phyloP scores from a whole-genome alignment of 2,113 vertebrate genomes.

The Cepphus grylle region DNA sequence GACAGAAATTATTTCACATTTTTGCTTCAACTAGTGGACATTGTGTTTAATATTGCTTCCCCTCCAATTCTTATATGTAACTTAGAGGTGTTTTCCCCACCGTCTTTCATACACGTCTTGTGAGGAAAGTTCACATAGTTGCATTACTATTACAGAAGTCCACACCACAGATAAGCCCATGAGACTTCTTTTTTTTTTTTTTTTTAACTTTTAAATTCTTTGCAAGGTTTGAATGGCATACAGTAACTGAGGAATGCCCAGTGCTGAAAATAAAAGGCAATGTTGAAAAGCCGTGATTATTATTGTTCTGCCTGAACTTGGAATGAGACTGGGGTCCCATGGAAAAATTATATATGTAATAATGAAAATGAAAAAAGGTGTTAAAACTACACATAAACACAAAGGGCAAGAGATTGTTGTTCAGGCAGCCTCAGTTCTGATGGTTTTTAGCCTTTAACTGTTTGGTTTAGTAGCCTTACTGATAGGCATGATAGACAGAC shows the following conservation, averaged over 20 bases:
- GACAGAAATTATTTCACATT: not conserved
- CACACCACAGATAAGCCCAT: not conserved
- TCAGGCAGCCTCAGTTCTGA: not conserved
- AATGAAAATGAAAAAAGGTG: not conserved
- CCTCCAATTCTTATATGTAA: not conserved
- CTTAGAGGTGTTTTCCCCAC: not conserved
- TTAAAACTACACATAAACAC: not conserved
- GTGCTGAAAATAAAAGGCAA: not conserved
- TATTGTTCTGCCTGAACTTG: not conserved
- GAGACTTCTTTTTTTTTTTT: not conserved
- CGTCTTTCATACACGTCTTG: not conserved
- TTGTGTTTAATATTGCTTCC: not conserved
- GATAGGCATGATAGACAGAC: not conserved
- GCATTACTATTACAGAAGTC: not conserved
- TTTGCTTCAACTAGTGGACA: not conserved
- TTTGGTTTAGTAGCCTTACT: not conserved
- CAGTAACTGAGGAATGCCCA: not conserved
- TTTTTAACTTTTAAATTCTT: not conserved
- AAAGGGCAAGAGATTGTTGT: not conserved
- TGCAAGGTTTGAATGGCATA: not conserved
- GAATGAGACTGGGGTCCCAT: not conserved
- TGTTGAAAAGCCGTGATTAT: not conserved
- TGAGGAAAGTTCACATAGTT: not conserved
- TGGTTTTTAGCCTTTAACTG: not conserved
- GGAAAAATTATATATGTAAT: not conserved